Conservation (phyloP, 1,140 invertebrate species). For the Lithobius niger region DNA sequence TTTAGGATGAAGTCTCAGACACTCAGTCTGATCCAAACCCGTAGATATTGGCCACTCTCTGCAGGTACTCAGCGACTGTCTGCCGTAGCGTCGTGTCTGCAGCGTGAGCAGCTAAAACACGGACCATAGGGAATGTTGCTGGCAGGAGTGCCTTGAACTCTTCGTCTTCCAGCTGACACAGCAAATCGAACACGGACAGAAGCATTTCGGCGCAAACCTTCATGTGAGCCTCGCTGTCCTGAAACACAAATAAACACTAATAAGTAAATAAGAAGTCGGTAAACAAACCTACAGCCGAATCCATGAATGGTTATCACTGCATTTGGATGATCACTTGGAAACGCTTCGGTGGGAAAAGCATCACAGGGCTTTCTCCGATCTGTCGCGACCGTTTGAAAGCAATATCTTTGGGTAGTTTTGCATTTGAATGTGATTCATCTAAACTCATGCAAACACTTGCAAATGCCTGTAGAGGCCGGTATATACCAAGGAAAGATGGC, state of each 20-base stretch:
- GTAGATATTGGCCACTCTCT: conserved; percentile 44
- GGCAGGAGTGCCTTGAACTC: conserved; percentile 45
- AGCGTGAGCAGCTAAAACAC: conserved; percentile 45
- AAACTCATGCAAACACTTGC: too few species aligned
- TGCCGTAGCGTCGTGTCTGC: conserved; percentile 43
- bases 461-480: too few species aligned
- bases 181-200: conserved; percentile 42
- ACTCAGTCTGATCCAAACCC: conserved; percentile 39
- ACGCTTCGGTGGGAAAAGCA: neutral
- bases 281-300: neutral
- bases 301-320: neutral
- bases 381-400: neutral
- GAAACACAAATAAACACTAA: conserved; percentile 16
- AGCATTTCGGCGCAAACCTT: conserved; percentile 50
- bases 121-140: conserved; percentile 44
- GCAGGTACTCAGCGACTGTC: conserved; percentile 43
- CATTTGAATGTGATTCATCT: too few species aligned
- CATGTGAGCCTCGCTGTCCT: conserved; percentile 49
- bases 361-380: neutral
- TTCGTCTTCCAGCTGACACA: conserved; percentile 40
- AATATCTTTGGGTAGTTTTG: too few species aligned
- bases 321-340: too few species aligned
- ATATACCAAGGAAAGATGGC: too few species aligned
- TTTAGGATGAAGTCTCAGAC: too few species aligned
- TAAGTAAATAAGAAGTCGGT: neutral